phyloP scores from a whole-genome alignment of 2,113 vertebrate species.

The Diadophis punctatus region DNA sequence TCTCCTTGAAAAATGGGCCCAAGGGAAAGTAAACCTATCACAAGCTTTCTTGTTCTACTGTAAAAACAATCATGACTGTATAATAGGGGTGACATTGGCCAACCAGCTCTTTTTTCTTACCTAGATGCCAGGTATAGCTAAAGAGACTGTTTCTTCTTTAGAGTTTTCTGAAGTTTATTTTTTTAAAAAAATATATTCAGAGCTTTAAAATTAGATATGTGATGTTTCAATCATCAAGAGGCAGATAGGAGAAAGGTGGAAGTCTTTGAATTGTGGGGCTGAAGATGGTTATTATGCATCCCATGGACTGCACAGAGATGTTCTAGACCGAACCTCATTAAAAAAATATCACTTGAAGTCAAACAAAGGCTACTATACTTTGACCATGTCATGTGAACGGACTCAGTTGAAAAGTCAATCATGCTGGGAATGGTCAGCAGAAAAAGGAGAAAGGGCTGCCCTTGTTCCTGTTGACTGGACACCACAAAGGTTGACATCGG shows the following conservation, averaged over 20 bases:
- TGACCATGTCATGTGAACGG: too few relatives aligned
- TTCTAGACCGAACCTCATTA: not conserved
- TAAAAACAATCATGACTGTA: constrained; percentile 54
- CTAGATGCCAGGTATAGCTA: not conserved
- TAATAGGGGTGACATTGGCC: constrained; percentile 60
- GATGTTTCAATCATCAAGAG: not conserved
- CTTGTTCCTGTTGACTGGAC: too few relatives aligned
- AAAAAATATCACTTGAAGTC: too few relatives aligned
- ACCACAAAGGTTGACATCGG: too few relatives aligned
- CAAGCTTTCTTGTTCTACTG: constrained; percentile 26
- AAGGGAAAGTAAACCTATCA: constrained; percentile 46
- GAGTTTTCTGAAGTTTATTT: not conserved
- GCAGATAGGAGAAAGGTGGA: not conserved
- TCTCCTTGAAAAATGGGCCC: constrained; percentile 40
- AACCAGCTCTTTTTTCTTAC: constrained; percentile 35
- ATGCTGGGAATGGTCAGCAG: too few relatives aligned
- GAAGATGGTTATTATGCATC: not conserved
- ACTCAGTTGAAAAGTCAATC: too few relatives aligned
- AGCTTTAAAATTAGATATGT: not conserved
- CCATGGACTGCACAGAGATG: too few relatives aligned
- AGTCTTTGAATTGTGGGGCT: not conserved
- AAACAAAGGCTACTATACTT: too few relatives aligned
- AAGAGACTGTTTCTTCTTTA: not conserved
- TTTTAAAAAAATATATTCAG: too few relatives aligned
- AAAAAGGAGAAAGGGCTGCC: too few relatives aligned